Base-by-base conservation (phyloP, 1,140 invertebrate species). In the Augochlora pura region DNA sequence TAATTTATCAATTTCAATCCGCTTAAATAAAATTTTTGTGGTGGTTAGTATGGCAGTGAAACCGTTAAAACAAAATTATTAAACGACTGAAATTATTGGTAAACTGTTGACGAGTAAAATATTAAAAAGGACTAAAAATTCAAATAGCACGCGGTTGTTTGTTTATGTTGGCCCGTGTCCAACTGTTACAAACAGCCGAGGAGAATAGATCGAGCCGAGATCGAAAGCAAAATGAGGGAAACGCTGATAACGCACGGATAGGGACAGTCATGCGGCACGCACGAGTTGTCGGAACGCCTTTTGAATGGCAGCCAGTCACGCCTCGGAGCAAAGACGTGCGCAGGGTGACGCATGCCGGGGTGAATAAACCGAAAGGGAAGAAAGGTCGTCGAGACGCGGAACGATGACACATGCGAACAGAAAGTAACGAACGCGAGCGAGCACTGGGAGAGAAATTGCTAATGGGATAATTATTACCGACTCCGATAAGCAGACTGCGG, bases 341-440 rank as follows among this genome's bases (percentile, higher is more conserved):
- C 71, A 79, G 64, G 73, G 63, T 85, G 79, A 86, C 83, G 70
- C 80, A 78, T 32, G 63, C 66, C 27, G 68, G 77, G 64, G 70
- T 84, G 81, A 87, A 77, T 83, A 86, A 86, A 83, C 81, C 54
- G 42, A 49, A 80, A 63, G 75, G 70, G 67, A 86, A 23, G 65
- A 54, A 80, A 39, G 65, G 59, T 57, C 57, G 32, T 16, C n/a
- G 74, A 84, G 25, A 71, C 77, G 23, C 42, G 14, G 52, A 64
- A 64, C 67, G n/a, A 64, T 14, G 32, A 69, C 73, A 74, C 66
- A 84, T 27, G 66, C 46, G 16, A 39, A 9, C 16, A 25, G 71
- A 66, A 77, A 77, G 69, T 83, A 74, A 63, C 73, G 23, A n/a
- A 32, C 60, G 27, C 42, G 8, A 27, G n/a, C n/a, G 54, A 57